Evolutionary conservation across 2,113 vertebrate genomes (phyloP), one percentile per base, ranked within the genome.

Genomic region (Recurvirostra avosetta): DNA sequence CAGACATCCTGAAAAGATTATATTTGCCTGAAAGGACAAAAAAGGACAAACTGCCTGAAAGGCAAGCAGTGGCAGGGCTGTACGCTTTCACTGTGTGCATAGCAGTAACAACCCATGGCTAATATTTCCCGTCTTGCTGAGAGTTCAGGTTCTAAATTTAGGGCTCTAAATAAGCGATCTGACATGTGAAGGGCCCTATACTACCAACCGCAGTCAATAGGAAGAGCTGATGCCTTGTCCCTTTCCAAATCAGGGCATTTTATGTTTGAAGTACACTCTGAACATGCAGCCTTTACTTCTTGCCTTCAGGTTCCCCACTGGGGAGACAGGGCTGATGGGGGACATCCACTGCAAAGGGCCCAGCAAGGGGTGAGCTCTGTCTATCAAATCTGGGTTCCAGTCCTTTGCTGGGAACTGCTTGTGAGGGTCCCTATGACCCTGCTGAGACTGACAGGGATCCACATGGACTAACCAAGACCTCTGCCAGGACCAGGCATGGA

Each of bases 371-470:
- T 52, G 14, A 59, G 23, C 5, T 62, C 21, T 67, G 12, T 49
- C 52, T 78, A 9, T 7, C 53, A 50, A 78, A 43, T 15, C 11
- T 53, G 16, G 17, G 41, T 56, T 38, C 20, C n/a, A 66, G n/a
- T 38, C 20, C 41, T 80, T 73, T 36, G 4, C 13, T 73, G 50
- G 26, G 12, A 36, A 71, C 38, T 50, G 63, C 59, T 55, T 1
- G 1, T 2, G 25, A 59, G 8, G 20, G 32, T 30, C 19, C 14
- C 13, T 9, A 15, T 10, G 29, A 15, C 15, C 67, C 50, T 77
- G 41, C 19, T 0, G 3, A 66, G 36, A 53, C 19, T 1, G 3
- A 34, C 0, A 0, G 26, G 17, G 30, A 73, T 40, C 66, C 17
- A 40, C 5, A 2, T 1, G 12, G 38, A 61, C 27, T n/a, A 76